Evolutionary conservation across 1,140 invertebrate genomes (phyloP).

Genomic region (Zaprionus capensis): DNA sequence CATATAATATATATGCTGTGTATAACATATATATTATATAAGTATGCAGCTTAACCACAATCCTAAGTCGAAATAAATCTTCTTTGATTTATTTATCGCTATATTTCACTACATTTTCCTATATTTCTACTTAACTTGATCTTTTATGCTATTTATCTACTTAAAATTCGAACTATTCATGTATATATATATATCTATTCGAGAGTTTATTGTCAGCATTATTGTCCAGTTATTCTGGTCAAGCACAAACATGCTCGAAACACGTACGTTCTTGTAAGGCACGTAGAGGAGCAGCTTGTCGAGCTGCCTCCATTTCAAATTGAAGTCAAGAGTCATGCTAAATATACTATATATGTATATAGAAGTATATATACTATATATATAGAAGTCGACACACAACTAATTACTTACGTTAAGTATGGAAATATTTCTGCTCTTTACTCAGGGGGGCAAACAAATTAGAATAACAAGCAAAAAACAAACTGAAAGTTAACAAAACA

Average conservation of each 20-base stretch:
- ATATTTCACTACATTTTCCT: background rate
- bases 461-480: constrained; percentile 25
- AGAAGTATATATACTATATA: background rate
- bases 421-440: background rate
- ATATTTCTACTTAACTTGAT: background rate
- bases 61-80: too few species aligned
- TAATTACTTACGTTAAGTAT: constrained; percentile 2
- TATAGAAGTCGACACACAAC: background rate
- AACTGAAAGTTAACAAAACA: constrained; percentile 12
- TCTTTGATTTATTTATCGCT: background rate
- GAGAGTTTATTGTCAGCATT: constrained; percentile 40
- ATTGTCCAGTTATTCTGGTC: constrained; percentile 12
- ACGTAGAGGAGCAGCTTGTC: background rate
- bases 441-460: constrained; percentile 9
- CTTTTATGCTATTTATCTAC: background rate
- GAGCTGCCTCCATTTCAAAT: background rate
- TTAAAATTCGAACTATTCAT: constrained; percentile 19
- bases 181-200: background rate
- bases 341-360: too few species aligned
- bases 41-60: background rate
- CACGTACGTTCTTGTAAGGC: constrained; percentile 7
- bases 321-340: background rate
- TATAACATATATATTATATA: background rate
- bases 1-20: background rate
- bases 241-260: constrained; percentile 16